Conservation (phyloP, 2,113 vertebrate species). For the Protobothrops mucrosquamatus region DNA sequence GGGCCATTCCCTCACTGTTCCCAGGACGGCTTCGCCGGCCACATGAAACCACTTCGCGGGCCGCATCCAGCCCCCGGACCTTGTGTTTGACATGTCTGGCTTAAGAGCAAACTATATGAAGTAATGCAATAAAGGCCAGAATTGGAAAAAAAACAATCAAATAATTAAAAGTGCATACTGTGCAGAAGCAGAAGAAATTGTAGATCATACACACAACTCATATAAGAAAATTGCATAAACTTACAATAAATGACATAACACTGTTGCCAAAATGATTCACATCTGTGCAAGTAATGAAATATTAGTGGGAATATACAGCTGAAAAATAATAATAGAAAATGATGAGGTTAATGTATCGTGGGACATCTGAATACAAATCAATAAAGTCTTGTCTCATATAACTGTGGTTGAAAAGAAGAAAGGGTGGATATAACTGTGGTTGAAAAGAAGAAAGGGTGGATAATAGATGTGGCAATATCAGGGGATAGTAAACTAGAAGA, state of each 20-base stretch:
- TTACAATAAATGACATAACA: background rate
- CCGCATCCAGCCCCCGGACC: too few species aligned
- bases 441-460: background rate
- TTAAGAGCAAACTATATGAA: background rate
- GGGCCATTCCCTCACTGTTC: too few species aligned
- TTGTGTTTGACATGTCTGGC: too few species aligned
- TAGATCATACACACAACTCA: background rate
- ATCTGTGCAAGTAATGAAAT: background rate
- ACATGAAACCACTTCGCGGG: too few species aligned
- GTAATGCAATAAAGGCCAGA: background rate
- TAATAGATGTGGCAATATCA: background rate
- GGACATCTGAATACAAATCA: background rate
- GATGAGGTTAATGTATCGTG: background rate
- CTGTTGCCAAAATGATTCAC: background rate
- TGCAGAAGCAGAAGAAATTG: background rate
- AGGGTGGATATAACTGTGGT: background rate
- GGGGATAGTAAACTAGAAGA: too few species aligned
- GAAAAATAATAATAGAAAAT: background rate
- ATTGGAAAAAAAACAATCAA: background rate
- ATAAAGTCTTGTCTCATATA: background rate
- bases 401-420: background rate
- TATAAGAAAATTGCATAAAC: background rate
- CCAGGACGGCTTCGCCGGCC: too few species aligned
- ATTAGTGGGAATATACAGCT: background rate
- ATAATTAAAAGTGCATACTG: background rate